Conservation (phyloP, 2,888 invertebrate species). For the Acleris literana region DNA sequence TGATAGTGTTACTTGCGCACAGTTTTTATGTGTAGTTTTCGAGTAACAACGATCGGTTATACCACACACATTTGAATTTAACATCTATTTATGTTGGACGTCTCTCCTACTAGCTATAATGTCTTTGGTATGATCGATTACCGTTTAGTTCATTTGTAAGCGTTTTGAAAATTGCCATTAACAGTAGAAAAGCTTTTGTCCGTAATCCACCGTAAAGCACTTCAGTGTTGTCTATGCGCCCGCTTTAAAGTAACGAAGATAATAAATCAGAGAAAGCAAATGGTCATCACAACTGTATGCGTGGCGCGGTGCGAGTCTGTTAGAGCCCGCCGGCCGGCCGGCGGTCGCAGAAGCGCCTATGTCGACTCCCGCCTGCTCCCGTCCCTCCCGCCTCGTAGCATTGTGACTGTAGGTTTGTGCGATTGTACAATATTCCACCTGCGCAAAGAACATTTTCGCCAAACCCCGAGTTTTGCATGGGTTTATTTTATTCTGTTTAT, state of each 20-base stretch:
- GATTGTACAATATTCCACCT: constrained; percentile 54
- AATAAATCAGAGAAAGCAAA: constrained; percentile 73
- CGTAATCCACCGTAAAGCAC: constrained; percentile 8
- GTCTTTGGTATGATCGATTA: constrained; percentile 18
- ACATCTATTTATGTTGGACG: too few relatives aligned
- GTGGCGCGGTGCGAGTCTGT: constrained; percentile 73
- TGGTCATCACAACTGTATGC: constrained; percentile 77
- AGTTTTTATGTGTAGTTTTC: not conserved
- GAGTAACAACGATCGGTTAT: constrained; percentile 16
- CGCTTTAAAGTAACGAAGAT: constrained; percentile 46
- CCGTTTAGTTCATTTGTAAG: not conserved
- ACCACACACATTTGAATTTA: not conserved
- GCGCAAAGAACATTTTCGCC: constrained; percentile 61
- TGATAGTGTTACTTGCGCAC: constrained; percentile 4
- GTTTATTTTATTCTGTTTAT: constrained; percentile 54
- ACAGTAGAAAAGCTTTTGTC: constrained; percentile 8
- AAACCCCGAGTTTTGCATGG: constrained; percentile 76
- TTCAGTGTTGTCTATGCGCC: constrained; percentile 69
- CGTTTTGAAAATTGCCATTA: not conserved
- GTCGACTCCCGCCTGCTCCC: constrained; percentile 53
- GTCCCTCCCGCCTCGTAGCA: constrained; percentile 49
- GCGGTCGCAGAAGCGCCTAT: constrained; percentile 74
- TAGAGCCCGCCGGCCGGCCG: constrained; percentile 43
- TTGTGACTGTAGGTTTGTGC: constrained; percentile 55
- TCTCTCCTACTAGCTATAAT: not conserved